Evolutionary conservation across 2,113 vertebrate species (phyloP).

Genomic region (Erpornis zantholeuca): DNA sequence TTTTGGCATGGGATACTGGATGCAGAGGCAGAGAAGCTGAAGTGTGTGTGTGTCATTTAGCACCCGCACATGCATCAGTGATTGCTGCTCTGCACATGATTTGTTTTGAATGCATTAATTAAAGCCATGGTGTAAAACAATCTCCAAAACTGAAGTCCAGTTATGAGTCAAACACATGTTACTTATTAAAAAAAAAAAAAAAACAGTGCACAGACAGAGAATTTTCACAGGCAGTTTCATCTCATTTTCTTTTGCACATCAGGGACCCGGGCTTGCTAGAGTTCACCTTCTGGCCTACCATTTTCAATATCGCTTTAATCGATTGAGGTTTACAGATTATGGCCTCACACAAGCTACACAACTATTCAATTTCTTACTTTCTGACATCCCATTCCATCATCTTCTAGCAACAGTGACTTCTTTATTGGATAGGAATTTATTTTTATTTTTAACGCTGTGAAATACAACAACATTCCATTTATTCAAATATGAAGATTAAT

Average conservation of each 20-base stretch:
- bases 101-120: conserved; percentile 47
- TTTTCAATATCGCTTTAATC: conserved; percentile 39
- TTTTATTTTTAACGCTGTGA: conserved; percentile 43
- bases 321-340: conserved; percentile 47
- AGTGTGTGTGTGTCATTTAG: neutral
- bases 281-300: neutral
- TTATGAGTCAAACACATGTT: conserved; percentile 19
- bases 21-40: neutral
- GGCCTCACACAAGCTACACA: conserved; percentile 6
- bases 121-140: neutral
- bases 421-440: conserved; percentile 50
- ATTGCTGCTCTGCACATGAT: neutral
- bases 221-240: conserved; percentile 21
- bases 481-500: conserved; percentile 62
- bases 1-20: neutral
- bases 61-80: neutral
- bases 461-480: conserved; percentile 45
- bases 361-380: conserved; percentile 45
- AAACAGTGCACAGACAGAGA: neutral
- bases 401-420: conserved; percentile 38
- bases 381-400: conserved; percentile 61
- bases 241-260: neutral
- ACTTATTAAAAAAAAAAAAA: neutral
- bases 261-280: neutral
- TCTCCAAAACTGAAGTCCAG: neutral